These are phyloP conservation scores for Brachirus orientalis DNA, from an alignment of 2,113 vertebrate species.

Conservation along the genomic window DNA sequence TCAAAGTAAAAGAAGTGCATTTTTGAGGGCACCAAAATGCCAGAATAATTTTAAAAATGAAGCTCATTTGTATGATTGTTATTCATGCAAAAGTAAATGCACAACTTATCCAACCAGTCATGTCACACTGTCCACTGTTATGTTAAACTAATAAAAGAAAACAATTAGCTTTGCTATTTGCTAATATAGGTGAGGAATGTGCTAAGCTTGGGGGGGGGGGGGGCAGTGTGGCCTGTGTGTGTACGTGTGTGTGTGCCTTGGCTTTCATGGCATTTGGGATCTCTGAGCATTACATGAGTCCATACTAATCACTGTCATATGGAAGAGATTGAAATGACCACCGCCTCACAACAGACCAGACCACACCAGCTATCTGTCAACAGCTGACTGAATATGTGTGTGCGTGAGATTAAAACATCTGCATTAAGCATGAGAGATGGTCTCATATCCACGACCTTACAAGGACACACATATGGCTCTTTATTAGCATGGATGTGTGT, in stretches of 20 bases:
- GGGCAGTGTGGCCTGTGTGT: conserved; percentile 45
- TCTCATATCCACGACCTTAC: not conserved
- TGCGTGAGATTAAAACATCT: conserved; percentile 10
- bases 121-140: conserved; percentile 17
- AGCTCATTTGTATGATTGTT: not conserved
- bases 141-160: conserved; percentile 53
- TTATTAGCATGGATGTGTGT: not conserved
- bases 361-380: conserved; percentile 57
- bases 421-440: not conserved
- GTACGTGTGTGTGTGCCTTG: conserved; percentile 80
- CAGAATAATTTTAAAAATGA: no score
- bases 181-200: conserved; percentile 91
- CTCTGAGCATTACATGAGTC: conserved; percentile 82
- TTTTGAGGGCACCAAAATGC: not conserved
- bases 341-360: conserved; percentile 81
- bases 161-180: conserved; percentile 86
- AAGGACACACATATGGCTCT: not conserved
- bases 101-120: not conserved
- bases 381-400: conserved; percentile 23
- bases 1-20: not conserved
- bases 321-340: conserved; percentile 89
- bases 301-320: conserved; percentile 95
- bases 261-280: conserved; percentile 81
- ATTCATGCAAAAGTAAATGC: not conserved
- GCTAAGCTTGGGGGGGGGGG: conserved; percentile 42